A percentile compares a stretch with the other conserved stretches of the same genome.
These are phyloP conservation scores for Chymomyza amoena DNA, from an alignment of 2,888 invertebrate species.

Conservation along the genomic window DNA sequence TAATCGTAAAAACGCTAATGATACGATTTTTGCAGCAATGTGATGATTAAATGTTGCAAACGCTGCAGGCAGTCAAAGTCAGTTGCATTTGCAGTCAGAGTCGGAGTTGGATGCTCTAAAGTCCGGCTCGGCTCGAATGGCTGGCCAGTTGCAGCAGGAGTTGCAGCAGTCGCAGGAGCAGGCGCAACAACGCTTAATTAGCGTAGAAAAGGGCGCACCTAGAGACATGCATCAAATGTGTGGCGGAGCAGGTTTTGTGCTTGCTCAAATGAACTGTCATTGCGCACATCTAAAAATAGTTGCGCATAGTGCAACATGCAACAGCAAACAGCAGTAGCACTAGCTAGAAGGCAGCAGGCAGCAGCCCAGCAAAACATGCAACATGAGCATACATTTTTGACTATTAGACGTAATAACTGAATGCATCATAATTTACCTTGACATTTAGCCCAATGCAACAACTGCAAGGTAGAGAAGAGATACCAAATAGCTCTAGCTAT, in stretches of 20 bases:
- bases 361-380: slow-evolving; percentile 16
- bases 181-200: slow-evolving; percentile 48
- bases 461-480: not conserved
- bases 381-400: slow-evolving; percentile 40
- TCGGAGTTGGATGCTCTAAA: slow-evolving; percentile 24
- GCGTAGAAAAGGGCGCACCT: slow-evolving; percentile 71
- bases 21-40: slow-evolving; percentile 69
- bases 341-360: not conserved
- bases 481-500: not conserved
- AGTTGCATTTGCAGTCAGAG: slow-evolving; percentile 8
- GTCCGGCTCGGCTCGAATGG: slow-evolving; percentile 19
- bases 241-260: slow-evolving; percentile 43
- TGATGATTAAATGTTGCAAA: slow-evolving; percentile 69
- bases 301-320: slow-evolving; percentile 7
- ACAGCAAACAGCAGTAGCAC: slow-evolving; percentile 22
- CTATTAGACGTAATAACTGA: slow-evolving; percentile 69
- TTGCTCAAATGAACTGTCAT: slow-evolving; percentile 53
- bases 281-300: slow-evolving; percentile 21
- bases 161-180: not conserved
- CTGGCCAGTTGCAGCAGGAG: not conserved
- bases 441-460: slow-evolving; percentile 70
- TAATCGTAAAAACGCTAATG: slow-evolving; percentile 74
- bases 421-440: slow-evolving; percentile 72
- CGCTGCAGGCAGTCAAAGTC: slow-evolving; percentile 39
- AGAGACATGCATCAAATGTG: slow-evolving; percentile 56